Percentiles rank a stretch among this genome's conserved stretches.
These are phyloP conservation scores for Ochlodes sylvanus DNA, from an alignment of 2,888 invertebrate species.

Conservation along the genomic window DNA sequence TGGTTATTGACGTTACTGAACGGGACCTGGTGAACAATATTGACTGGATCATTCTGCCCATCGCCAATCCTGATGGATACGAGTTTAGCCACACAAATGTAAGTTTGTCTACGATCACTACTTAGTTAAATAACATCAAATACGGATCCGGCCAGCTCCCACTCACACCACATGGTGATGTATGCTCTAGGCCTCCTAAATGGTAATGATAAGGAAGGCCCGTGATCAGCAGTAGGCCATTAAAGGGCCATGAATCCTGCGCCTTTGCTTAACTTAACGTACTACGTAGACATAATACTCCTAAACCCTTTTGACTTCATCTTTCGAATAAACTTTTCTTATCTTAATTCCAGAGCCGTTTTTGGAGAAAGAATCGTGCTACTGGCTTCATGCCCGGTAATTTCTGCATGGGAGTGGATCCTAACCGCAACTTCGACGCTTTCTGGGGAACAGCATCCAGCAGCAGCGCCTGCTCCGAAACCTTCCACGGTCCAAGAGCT, in stretches of 20 bases:
- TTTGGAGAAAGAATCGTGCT: slow-evolving; percentile 89
- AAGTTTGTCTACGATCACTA: no score
- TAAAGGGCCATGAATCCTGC: no score
- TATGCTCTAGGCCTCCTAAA: no score
- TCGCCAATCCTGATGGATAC: slow-evolving; percentile 90
- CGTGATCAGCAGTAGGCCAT: no score
- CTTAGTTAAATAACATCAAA: no score
- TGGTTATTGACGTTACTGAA: slow-evolving; percentile 84
- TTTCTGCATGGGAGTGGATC: slow-evolving; percentile 88
- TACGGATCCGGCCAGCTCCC: no score
- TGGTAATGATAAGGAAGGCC: no score
- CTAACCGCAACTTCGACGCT: slow-evolving; percentile 90
- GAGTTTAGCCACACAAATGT: slow-evolving; percentile 82
- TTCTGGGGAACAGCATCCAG: slow-evolving; percentile 86
- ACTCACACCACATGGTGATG: no score
- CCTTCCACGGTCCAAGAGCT: slow-evolving; percentile 85
- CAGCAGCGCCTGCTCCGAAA: slow-evolving; percentile 82
- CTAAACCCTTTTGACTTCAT: slow-evolving; percentile 20
- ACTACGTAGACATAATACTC: no score
- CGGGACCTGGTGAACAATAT: slow-evolving; percentile 80
- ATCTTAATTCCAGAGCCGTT: slow-evolving; percentile 65
- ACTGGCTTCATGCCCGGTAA: slow-evolving; percentile 53
- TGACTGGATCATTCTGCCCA: slow-evolving; percentile 88
- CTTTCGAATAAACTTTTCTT: background rate
- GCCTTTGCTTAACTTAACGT: no score